These are phyloP conservation scores for Pentamera pediparva DNA, from an alignment of 53 echinoderm and acorn worm genomes.

Conservation along the genomic window DNA sequence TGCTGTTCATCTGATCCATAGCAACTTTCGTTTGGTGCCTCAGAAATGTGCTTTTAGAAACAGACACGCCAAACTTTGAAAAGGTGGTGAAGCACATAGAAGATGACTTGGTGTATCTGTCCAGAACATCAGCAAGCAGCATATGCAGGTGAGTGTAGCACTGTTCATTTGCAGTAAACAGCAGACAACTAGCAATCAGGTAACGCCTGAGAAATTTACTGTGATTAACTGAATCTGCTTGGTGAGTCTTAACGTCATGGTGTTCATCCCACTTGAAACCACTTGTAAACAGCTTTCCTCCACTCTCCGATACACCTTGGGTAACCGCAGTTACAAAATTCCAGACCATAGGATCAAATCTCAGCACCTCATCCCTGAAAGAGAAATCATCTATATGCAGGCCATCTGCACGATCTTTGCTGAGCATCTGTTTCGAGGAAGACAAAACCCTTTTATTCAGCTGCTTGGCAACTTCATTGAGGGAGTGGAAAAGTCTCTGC, in stretches of 20 bases:
- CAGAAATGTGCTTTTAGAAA: conserved; percentile 8
- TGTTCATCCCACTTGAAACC: neutral
- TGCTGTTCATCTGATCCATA: neutral
- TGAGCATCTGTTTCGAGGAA: neutral
- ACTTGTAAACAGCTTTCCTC: neutral
- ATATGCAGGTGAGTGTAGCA: conserved; percentile 5
- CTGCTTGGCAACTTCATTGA: neutral
- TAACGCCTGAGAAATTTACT: neutral
- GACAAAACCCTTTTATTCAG: neutral
- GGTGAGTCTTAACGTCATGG: neutral
- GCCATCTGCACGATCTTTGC: neutral
- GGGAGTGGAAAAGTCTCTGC: neutral
- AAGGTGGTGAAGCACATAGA: neutral
- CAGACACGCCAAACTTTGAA: conserved; percentile 18
- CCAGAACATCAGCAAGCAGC: neutral
- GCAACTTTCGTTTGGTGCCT: conserved; percentile 3
- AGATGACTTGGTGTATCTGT: conserved; percentile 4
- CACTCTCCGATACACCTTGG: neutral
- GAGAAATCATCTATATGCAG: neutral
- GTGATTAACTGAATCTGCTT: neutral
- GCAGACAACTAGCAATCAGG: neutral
- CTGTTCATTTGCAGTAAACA: conserved; percentile 1
- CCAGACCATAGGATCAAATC: neutral
- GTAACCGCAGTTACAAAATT: conserved; percentile 2
- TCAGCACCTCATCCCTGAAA: neutral